These are phyloP conservation scores for Drosophila serrata DNA, from an alignment of 1,140 invertebrate genomes.

Conservation along the genomic window DNA sequence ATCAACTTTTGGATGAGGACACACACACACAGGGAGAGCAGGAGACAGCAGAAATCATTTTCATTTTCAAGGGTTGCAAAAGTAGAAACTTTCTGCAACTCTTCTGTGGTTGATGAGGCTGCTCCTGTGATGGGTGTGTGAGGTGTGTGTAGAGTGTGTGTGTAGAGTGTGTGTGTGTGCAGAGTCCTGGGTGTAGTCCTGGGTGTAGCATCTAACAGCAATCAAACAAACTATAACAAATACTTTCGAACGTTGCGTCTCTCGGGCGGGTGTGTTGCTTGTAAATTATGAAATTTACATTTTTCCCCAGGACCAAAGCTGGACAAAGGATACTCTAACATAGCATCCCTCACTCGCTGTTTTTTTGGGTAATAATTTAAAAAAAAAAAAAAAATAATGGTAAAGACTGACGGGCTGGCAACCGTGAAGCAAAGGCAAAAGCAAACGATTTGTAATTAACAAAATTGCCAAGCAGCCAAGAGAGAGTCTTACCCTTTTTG, in stretches of 20 bases:
- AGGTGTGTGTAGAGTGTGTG: background rate
- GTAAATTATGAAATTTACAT: slow-evolving; percentile 81
- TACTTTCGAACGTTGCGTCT: slow-evolving; percentile 20
- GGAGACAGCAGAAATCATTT: slow-evolving; percentile 55
- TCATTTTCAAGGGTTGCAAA: slow-evolving; percentile 62
- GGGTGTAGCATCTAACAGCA: slow-evolving; percentile 40
- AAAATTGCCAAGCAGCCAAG: slow-evolving; percentile 79
- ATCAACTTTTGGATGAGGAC: slow-evolving; percentile 74
- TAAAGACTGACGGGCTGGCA: too few species aligned
- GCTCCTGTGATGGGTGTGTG: background rate
- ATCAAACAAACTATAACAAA: slow-evolving; percentile 73
- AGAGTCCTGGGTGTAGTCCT: background rate
- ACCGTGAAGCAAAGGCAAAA: slow-evolving; percentile 29
- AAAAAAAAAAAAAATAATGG: background rate
- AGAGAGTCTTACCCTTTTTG: slow-evolving; percentile 37
- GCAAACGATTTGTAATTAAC: slow-evolving; percentile 85
- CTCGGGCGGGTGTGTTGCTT: background rate
- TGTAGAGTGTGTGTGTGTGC: background rate
- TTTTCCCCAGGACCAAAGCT: slow-evolving; percentile 53
- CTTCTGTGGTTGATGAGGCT: slow-evolving; percentile 52
- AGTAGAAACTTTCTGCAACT: slow-evolving; percentile 46
- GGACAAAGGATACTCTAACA: slow-evolving; percentile 26
- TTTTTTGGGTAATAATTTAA: slow-evolving; percentile 17
- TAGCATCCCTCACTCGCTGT: background rate
- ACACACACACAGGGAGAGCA: background rate